Evolutionary conservation across 2,888 invertebrate species (phyloP).

Genomic region (Ischnura elegans): DNA sequence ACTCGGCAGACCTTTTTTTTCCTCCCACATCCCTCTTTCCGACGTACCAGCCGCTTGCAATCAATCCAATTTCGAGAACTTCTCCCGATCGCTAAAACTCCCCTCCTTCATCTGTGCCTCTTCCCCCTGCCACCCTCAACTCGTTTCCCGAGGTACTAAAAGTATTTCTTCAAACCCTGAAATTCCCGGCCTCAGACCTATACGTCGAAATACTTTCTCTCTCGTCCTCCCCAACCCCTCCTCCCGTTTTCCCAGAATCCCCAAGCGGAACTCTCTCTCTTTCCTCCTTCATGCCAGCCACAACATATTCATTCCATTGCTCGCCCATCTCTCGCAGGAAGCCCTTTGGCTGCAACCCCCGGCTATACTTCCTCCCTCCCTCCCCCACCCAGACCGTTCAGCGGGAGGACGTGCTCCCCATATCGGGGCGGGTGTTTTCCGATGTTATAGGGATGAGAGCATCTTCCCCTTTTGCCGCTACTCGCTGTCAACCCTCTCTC

Average conservation of each 20-base stretch:
- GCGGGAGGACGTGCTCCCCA: not conserved
- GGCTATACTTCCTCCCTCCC: not conserved
- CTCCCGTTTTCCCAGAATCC: not conserved
- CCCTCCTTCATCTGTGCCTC: too few relatives aligned
- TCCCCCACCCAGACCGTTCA: not conserved
- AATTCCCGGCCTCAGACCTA: too few relatives aligned
- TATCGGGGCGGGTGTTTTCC: not conserved
- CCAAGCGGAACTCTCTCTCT: not conserved
- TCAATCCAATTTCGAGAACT: not conserved
- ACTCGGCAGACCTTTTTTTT: not conserved
- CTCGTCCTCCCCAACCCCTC: not conserved
- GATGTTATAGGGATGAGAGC: too few relatives aligned
- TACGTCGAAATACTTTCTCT: too few relatives aligned
- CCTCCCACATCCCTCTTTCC: not conserved
- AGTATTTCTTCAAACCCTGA: too few relatives aligned
- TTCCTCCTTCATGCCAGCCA: not conserved
- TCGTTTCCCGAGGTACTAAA: too few relatives aligned
- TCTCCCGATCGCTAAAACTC: not conserved
- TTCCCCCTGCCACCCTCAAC: too few relatives aligned
- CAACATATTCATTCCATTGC: not conserved
- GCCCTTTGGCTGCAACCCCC: too few relatives aligned
- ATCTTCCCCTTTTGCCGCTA: too few relatives aligned
- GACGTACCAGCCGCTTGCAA: not conserved
- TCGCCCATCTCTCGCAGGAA: not conserved
- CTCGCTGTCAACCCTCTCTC: too few relatives aligned